These are phyloP conservation scores for Portevinia maculata DNA, from an alignment of 2,888 invertebrate species.

Conservation along the genomic window DNA sequence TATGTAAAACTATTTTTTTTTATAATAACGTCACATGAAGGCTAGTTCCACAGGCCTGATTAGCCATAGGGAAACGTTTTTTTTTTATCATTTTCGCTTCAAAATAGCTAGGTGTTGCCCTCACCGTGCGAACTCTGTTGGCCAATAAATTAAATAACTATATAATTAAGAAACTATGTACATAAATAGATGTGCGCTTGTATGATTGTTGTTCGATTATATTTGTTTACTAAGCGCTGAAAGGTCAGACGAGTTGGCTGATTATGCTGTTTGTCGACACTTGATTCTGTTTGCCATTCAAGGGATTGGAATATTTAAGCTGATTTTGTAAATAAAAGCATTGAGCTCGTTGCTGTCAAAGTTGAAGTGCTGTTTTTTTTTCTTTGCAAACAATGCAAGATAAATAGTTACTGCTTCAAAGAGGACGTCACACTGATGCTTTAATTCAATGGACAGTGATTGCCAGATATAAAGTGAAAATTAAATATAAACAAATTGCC, in stretches of 20 bases:
- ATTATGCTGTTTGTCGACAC: neutral
- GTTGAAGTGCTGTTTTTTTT: slow-evolving; percentile 12
- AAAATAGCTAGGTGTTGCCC: too few relatives aligned
- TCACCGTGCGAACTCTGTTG: too few relatives aligned
- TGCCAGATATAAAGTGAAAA: slow-evolving; percentile 12
- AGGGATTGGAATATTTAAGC: slow-evolving; percentile 1
- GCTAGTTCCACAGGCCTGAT: too few relatives aligned
- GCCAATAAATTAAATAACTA: too few relatives aligned
- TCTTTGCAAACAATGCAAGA: slow-evolving; percentile 27
- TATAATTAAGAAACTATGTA: slow-evolving; percentile 1
- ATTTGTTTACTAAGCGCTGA: neutral
- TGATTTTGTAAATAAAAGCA: neutral
- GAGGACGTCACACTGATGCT: slow-evolving; percentile 37
- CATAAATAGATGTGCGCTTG: slow-evolving; percentile 12
- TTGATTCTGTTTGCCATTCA: neutral
- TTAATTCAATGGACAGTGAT: slow-evolving; percentile 15
- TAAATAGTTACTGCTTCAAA: slow-evolving; percentile 14
- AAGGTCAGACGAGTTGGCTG: slow-evolving; percentile 8
- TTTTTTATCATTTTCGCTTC: neutral
- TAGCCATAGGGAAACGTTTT: neutral
- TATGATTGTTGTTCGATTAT: neutral
- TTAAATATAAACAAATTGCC: slow-evolving; percentile 13
- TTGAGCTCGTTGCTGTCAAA: neutral
- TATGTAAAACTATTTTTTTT: neutral
- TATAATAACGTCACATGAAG: too few relatives aligned